Base-by-base conservation (phyloP, 2,113 vertebrate genomes). In the Apodemus speciosus region DNA sequence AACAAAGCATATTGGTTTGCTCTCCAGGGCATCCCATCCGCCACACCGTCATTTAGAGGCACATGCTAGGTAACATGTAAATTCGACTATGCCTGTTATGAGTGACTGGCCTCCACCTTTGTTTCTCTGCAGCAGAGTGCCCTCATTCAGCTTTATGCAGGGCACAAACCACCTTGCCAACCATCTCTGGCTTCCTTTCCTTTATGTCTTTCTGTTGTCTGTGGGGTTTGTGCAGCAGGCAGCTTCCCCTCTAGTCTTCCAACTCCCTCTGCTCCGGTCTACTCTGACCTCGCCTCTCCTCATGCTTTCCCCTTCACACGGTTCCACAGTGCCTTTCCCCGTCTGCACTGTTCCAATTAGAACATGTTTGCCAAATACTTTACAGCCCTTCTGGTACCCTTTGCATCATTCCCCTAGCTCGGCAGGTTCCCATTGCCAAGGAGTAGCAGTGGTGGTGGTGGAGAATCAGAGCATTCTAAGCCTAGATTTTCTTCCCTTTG, bases 1-100 rank as follows among this genome's bases (percentile, higher is more conserved):
- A 93, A 86, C 51, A 91, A 89, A 92, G 49, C 46, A 92, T n/a
- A 91, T 18, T 56, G 49, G 32, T 62, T 66, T 92, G 15, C 23
- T 4, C n/a, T 16, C 30, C 13, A 18, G 91, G 66, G 35, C 64
- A 25, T 16, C 86, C n/a, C 20, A 14, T 73, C 16, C 75, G 5
- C 23, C 56, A 56, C 56, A 18, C 9, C 30, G 1, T 6, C 14
- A 4, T 43, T 89, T 58, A 40, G 7, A 58, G 60, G 25, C 56
- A 88, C 64, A 93, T 25, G 9, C 25, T 7, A 27, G 62, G 38
- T 25, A 77, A 23, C 0, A 18, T 66, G 7, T n/a, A 20, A 66
- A 38, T 4, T 14, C 0, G 15, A 32, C 35, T 14, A 35, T 20
- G 25, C 30, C 46, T 64, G 21, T 35, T 13, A 25, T 25, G 21